phyloP scores from a whole-genome alignment of 1,140 invertebrate species.

The Heliconius melpomene region DNA sequence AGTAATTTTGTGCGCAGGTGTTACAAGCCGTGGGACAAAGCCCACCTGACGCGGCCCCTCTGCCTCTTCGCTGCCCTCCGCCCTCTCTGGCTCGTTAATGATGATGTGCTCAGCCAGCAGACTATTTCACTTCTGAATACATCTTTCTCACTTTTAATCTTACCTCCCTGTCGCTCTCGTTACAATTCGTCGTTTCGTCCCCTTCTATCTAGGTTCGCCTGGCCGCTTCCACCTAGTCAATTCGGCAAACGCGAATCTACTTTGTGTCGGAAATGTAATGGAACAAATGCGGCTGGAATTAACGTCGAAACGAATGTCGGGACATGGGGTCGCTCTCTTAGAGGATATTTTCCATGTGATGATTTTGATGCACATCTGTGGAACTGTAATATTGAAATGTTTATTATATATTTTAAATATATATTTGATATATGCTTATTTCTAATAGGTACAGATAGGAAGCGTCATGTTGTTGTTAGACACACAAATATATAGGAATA shows the following conservation, averaged over 20 bases:
- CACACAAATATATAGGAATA: too few species aligned
- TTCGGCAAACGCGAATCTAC: conserved; percentile 80
- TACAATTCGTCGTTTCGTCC: conserved; percentile 48
- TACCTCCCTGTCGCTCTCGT: conserved; percentile 58
- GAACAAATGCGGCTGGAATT: conserved; percentile 81
- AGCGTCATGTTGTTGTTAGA: too few species aligned
- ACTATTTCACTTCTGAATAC: conserved; percentile 83
- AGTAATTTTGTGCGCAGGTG: conserved; percentile 70
- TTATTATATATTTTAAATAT: too few species aligned
- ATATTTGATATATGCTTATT: too few species aligned
- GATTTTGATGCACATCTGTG: conserved; percentile 75
- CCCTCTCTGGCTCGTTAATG: conserved; percentile 81
- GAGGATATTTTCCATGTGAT: conserved; percentile 78
- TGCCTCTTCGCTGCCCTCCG: conserved; percentile 80
- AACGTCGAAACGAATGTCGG: conserved; percentile 79
- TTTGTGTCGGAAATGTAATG: conserved; percentile 81
- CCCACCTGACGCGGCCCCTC: conserved; percentile 76
- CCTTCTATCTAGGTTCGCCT: conserved; percentile 64
- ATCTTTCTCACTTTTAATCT: conserved; percentile 82
- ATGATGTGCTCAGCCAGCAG: conserved; percentile 82
- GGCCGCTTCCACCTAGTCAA: conserved; percentile 79
- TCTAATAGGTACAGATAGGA: too few species aligned
- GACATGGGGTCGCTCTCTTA: conserved; percentile 71
- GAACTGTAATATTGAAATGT: conserved; percentile 41
- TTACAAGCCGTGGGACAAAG: conserved; percentile 64